phyloP scores from a whole-genome alignment of 2,888 invertebrate genomes.

The Orthosia cruda region DNA sequence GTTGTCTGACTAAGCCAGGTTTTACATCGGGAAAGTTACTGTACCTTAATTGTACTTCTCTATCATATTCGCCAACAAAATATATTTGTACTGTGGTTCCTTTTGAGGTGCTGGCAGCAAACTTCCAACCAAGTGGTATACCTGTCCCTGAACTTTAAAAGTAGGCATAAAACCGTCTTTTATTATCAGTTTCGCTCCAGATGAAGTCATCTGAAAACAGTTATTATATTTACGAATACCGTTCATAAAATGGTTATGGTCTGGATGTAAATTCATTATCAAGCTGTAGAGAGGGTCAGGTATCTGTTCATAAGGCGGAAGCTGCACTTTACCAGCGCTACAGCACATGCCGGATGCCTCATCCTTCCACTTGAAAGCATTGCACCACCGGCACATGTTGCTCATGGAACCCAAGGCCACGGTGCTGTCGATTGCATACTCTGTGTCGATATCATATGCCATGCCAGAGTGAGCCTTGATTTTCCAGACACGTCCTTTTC shows the following conservation, averaged over 20 bases:
- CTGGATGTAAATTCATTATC: not conserved
- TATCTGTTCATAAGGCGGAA: not conserved
- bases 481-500: no score
- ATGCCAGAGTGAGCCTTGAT: no score
- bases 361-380: no score
- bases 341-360: no score
- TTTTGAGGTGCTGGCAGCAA: not conserved
- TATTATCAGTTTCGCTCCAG: not conserved
- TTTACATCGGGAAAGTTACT: not conserved
- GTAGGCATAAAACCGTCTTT: not conserved
- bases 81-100: not conserved
- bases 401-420: not conserved
- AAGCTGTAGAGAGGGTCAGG: not conserved
- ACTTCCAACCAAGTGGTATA: not conserved
- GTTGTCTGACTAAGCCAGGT: no score
- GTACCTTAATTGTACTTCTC: slow-evolving; percentile 7
- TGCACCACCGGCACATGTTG: not conserved
- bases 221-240: not conserved
- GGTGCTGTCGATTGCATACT: no score
- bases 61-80: slow-evolving; percentile 11
- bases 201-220: slow-evolving; percentile 3
- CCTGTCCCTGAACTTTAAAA: no score
- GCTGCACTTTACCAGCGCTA: not conserved
- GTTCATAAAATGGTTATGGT: not conserved
- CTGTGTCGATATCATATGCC: no score